phyloP scores from a whole-genome alignment of 2,888 invertebrate species.

The Stictocephala bisonia region DNA sequence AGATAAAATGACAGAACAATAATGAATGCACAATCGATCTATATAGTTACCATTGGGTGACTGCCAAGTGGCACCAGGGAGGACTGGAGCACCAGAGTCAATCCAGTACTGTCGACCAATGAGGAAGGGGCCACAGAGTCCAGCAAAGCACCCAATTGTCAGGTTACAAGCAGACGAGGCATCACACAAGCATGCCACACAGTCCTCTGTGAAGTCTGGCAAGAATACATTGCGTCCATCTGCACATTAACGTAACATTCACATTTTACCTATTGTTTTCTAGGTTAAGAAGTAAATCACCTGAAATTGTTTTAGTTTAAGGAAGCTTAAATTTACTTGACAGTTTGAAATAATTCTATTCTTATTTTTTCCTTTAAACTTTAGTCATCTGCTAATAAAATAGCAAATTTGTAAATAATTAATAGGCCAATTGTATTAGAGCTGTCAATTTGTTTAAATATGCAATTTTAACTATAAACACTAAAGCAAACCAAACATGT shows the following conservation, averaged over 20 bases:
- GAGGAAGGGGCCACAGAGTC: constrained; percentile 63
- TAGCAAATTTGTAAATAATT: too few species aligned
- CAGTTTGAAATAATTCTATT: not conserved
- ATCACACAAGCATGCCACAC: constrained; percentile 59
- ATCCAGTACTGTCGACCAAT: constrained; percentile 63
- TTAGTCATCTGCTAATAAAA: too few species aligned
- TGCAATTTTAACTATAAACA: too few species aligned
- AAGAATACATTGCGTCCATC: constrained; percentile 38
- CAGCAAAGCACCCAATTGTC: constrained; percentile 58
- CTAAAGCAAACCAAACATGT: too few species aligned
- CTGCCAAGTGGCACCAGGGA: constrained; percentile 57
- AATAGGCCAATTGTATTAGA: too few species aligned
- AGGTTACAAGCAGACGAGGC: constrained; percentile 61
- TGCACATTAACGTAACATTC: not conserved
- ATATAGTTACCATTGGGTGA: constrained; percentile 51
- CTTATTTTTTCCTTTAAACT: not conserved
- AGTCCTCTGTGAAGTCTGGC: constrained; percentile 57
- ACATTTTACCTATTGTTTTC: too few species aligned
- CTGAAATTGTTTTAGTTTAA: too few species aligned
- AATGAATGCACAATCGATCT: constrained; percentile 52
- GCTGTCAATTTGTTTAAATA: too few species aligned
- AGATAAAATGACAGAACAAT: too few species aligned
- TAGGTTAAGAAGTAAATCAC: too few species aligned
- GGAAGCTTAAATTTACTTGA: not conserved
- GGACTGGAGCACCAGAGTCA: constrained; percentile 61